Evolutionary conservation across 2,113 vertebrate genomes (phyloP), one percentile per base, ranked within the genome.

Genomic region (Poeciliopsis occidentalis): DNA sequence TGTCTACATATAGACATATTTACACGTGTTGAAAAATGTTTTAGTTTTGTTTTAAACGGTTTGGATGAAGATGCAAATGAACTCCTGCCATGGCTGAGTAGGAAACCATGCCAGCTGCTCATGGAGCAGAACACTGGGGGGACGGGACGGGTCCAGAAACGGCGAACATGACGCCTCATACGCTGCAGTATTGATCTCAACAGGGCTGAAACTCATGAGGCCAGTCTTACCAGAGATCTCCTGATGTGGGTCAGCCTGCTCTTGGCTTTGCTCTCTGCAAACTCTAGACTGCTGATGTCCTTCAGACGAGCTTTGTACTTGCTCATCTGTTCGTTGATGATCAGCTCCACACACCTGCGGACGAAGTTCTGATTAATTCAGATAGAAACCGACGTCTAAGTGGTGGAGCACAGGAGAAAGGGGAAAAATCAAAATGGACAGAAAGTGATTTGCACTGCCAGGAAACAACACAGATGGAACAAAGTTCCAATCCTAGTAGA

Each of bases 271-370:
- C 94, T 98, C 91, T 99, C 98, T 0, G 97, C 98, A 39, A 98
- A 99, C 93, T 99, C 97, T 90, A 99, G 90, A 88, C 96, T 99
- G 94, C 86, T 98, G 92, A 99, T 99, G 90, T 99, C 98, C 93
- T 98, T 98, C 70, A 99, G 95, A 47, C 97, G 95, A 87, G 98
- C 97, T 84, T 93, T 96, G 87, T 99, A 99, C 87, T 99, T 99
- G 92, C 96, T 96, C 97, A 99, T 98, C 91, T 99, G 98, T 91
- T 99, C 97, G 0, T 96, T 90, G 88, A 99, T 95, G 71, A 99
- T 95, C 86, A 99, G 91, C 84, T 99, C 97, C 75, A 99, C 96
- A 10, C 97, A 99, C 64, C 98, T 99, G 17, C 11, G 73, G 39
- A 78, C 22, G 10, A 17, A 17, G 3, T 19, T 47, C 17, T 0